phyloP scores from a whole-genome alignment of 1,140 invertebrate genomes.

The Metaphire vulgaris region DNA sequence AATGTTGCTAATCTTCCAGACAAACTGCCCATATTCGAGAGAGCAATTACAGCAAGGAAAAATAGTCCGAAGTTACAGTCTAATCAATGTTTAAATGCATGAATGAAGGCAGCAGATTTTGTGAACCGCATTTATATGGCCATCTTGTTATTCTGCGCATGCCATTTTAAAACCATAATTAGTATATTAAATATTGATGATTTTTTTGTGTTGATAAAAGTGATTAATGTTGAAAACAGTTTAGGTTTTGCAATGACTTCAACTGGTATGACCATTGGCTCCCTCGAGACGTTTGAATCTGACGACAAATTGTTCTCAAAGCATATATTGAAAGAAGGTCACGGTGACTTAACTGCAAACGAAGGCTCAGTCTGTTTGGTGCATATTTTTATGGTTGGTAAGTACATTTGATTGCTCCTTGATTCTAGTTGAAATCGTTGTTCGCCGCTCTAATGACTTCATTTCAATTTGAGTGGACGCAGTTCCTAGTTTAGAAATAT shows the following conservation, averaged over 20 bases:
- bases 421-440: background rate
- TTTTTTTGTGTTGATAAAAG: no score
- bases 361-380: slow-evolving; percentile 27
- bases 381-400: slow-evolving; percentile 21
- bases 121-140: no score
- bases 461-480: background rate
- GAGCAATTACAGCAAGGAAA: no score
- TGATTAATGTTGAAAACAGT: background rate
- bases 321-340: slow-evolving; percentile 24
- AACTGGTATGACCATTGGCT: slow-evolving; percentile 2
- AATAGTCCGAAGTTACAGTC: no score
- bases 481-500: background rate
- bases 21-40: no score
- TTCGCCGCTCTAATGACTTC: background rate
- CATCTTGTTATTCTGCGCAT: no score
- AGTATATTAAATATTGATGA: no score
- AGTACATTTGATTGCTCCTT: background rate
- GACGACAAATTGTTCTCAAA: slow-evolving; percentile 28
- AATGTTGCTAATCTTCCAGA: no score
- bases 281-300: slow-evolving; percentile 21
- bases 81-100: no score
- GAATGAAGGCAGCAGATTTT: no score
- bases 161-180: no score
- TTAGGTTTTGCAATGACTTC: background rate
- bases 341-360: slow-evolving; percentile 23